Evolutionary conservation across 2,113 vertebrate genomes (phyloP), one percentile per base, ranked within the genome.

Genomic region (Echinops telfairi): DNA sequence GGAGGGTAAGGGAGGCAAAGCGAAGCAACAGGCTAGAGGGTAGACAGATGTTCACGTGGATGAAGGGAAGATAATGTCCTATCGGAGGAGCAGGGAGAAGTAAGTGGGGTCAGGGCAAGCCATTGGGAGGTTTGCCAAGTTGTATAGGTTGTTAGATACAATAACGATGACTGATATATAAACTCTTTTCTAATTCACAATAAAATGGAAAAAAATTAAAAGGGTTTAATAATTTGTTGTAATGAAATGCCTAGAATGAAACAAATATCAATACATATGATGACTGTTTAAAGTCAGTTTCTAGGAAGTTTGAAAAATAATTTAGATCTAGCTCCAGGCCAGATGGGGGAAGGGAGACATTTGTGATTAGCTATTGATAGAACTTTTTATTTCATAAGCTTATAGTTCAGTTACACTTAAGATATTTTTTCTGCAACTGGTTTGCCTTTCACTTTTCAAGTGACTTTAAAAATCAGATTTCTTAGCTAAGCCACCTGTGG

Each of bases 311-410:
- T 80, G 86, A 16, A 16, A 43, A 16, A 43, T 7, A 36, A 10
- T 29, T 17, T 11, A 22, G 6, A 14, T 3, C 0, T 1, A 4
- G 20, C 20, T 79, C 12, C 11, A 7, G 40, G 22, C 29, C 10
- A 23, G 60, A 12, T 62, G 60, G 22, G 60, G 22, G 60, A 22
- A 2, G 62, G 62, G 62, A 16, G 66, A 15, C 7, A 25, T 2
- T 15, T 0, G 1, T 19, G 10, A 7, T 38, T 57, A 9, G 7
- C 4, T 16, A 43, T 47, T 76, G 40, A 2, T 36, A 14, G 19
- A 27, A 11, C 4, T 2, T 62, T 83, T 33, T 23, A 6, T 60
- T 73, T 71, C 31, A 23, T 2, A 58, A 2, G 29, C 40, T 58
- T 23, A 36, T 17, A 29, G 68, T 60, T 77, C 57, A 78, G 20